These are phyloP conservation scores for Phalloptychus januarius DNA, from an alignment of 2,797 vertebrate genomes.

Conservation along the genomic window DNA sequence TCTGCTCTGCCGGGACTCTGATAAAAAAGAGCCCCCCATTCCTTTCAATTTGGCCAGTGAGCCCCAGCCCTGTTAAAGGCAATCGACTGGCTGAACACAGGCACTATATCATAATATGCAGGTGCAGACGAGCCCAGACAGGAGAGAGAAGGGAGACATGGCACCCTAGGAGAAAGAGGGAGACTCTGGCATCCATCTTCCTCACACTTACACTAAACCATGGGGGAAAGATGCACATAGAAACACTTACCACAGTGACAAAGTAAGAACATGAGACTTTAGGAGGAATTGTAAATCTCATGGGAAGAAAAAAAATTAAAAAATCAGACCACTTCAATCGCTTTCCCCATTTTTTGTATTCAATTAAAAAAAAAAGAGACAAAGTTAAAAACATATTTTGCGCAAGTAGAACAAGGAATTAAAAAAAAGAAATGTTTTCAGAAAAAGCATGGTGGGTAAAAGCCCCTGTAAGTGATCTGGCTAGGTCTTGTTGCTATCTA, in stretches of 20 bases:
- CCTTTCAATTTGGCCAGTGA: conserved; percentile 82
- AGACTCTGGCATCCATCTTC: conserved; percentile 82
- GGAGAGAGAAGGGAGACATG: conserved; percentile 66
- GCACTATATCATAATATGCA: conserved; percentile 88
- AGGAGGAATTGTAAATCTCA: conserved; percentile 64
- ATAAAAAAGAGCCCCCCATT: conserved; percentile 84
- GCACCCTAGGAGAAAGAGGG: conserved; percentile 73
- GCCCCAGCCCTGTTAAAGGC: conserved; percentile 81
- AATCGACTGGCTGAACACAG: conserved; percentile 84
- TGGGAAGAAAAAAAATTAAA: conserved; percentile 58
- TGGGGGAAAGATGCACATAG: conserved; percentile 24
- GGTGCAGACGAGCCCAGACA: conserved; percentile 74
- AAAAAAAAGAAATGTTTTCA: conserved; percentile 46
- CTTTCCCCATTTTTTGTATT: conserved; percentile 23
- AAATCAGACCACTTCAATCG: conserved; percentile 71
- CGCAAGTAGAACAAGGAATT: conserved; percentile 36
- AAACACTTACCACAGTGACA: conserved; percentile 27
- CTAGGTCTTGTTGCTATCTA: conserved; percentile 77
- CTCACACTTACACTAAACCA: conserved; percentile 61
- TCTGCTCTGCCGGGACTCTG: conserved; percentile 72
- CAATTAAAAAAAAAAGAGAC: conserved; percentile 35
- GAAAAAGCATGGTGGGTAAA: conserved; percentile 65
- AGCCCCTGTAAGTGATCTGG: conserved; percentile 62
- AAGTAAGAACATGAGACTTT: conserved; percentile 59
- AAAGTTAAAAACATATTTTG: conserved; percentile 47